Percentiles rank a stretch among this genome's conserved stretches.
Conservation (phyloP, 2,888 invertebrate genomes). For the Ptilodon capucinus region DNA sequence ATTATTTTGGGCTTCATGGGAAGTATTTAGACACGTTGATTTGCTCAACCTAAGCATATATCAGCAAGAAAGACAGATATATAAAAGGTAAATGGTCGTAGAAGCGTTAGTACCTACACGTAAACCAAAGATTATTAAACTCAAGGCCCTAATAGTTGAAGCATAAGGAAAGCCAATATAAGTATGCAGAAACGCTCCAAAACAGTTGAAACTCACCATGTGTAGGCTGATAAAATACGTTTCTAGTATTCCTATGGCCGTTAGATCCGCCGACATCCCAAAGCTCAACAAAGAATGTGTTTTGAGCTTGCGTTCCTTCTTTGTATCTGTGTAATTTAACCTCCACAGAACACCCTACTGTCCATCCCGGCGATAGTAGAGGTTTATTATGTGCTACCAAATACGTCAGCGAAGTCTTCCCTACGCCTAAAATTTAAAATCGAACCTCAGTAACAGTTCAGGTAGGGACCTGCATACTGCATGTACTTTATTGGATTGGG, state of each 20-base stretch:
- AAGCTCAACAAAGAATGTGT: conserved; percentile 95
- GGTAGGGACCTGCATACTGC: too few relatives aligned
- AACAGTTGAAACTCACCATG: conserved; percentile 85
- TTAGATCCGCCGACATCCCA: conserved; percentile 99
- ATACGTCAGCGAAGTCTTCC: conserved; percentile 97
- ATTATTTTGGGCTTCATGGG: too few relatives aligned
- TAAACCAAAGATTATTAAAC: too few relatives aligned
- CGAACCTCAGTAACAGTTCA: too few relatives aligned
- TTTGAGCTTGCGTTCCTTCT: conserved; percentile 96
- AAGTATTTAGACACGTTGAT: too few relatives aligned
- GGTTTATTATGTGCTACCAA: conserved; percentile 94
- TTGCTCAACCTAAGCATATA: too few relatives aligned
- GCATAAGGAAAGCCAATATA: too few relatives aligned
- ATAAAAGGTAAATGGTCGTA: too few relatives aligned
- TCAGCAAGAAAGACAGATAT: too few relatives aligned
- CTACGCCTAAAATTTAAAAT: conserved; percentile 88
- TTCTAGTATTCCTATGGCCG: conserved; percentile 95
- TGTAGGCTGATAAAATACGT: conserved; percentile 96
- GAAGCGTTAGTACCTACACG: too few relatives aligned
- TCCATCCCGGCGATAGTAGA: conserved; percentile 94
- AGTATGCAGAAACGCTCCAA: not conserved
- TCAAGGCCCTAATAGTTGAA: too few relatives aligned
- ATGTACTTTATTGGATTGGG: too few relatives aligned
- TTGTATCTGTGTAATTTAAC: conserved; percentile 97
- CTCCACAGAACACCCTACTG: conserved; percentile 97